A percentile compares a stretch with the other conserved stretches of the same genome.
phyloP scores from a whole-genome alignment of 2,797 vertebrate species.

The Cetoscarus ocellatus region DNA sequence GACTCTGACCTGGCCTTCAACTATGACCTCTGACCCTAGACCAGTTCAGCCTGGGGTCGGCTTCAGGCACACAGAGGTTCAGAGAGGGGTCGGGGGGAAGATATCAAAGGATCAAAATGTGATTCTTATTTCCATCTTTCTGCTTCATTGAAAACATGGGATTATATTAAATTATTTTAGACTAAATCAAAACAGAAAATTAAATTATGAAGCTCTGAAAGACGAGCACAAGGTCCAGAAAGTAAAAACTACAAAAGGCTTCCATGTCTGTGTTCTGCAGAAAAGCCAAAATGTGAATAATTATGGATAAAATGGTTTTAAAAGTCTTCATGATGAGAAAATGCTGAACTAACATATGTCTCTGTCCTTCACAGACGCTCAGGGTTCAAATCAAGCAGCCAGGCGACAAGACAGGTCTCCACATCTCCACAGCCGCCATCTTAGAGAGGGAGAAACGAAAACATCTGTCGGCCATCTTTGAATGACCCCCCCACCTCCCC shows the following conservation, averaged over 20 bases:
- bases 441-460: constrained; percentile 1
- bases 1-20: constrained; percentile 58
- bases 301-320: too few species aligned
- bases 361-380: too few species aligned
- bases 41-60: constrained; percentile 60
- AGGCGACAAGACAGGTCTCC: background rate
- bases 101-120: background rate
- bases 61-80: constrained; percentile 42
- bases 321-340: too few species aligned
- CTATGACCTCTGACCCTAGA: constrained; percentile 62
- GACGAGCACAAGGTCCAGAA: too few species aligned
- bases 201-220: too few species aligned
- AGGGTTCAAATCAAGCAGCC: too few species aligned
- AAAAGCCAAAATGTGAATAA: too few species aligned
- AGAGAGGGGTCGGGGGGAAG: constrained; percentile 15
- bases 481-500: background rate
- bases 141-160: constrained; percentile 6
- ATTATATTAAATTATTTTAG: constrained; percentile 13
- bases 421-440: constrained; percentile 15
- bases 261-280: too few species aligned
- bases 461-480: constrained; percentile 30
- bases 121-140: background rate
- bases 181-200: constrained; percentile 2
- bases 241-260: too few species aligned
- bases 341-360: too few species aligned